Conservation (phyloP, 2,888 invertebrate species). For the Hirtodrosophila histrioides region DNA sequence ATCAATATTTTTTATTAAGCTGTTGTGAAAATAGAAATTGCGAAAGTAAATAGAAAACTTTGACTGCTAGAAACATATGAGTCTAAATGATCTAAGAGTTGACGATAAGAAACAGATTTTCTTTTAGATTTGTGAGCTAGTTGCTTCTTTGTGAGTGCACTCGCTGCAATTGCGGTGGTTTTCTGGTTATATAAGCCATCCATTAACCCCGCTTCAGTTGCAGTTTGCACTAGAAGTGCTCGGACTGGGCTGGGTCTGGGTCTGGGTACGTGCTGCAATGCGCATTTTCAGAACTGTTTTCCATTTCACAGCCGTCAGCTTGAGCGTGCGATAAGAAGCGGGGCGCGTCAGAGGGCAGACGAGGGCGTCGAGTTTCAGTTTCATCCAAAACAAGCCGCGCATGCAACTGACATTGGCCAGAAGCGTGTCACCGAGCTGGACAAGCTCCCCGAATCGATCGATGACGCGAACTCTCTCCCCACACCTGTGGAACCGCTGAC, state of each 20-base stretch:
- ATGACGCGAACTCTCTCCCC: conserved; percentile 26
- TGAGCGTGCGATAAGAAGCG: conserved; percentile 59
- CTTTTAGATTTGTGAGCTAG: no score
- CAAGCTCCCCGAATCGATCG: conserved; percentile 11
- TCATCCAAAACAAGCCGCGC: conserved; percentile 42
- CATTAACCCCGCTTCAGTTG: conserved; percentile 41
- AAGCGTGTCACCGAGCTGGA: conserved; percentile 61
- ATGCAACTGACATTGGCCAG: conserved; percentile 69
- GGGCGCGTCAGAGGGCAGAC: conserved; percentile 55
- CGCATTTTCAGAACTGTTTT: conserved; percentile 28
- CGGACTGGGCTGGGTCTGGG: conserved; percentile 28
- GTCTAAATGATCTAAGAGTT: no score
- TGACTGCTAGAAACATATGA: no score
- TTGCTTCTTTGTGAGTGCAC: no score
- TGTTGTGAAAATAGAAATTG: no score
- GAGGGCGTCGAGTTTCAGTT: conserved; percentile 47
- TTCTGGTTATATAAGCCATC: conserved; percentile 22
- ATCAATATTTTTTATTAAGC: no score
- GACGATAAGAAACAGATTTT: no score
- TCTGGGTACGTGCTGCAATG: conserved; percentile 48
- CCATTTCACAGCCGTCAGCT: conserved; percentile 14
- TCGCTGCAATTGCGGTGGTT: neutral
- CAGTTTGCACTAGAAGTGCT: conserved; percentile 30
- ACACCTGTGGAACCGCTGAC: conserved; percentile 63
- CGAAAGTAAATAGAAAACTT: no score